Base-by-base conservation (phyloP, 2,113 vertebrate species). In the Perca schrenkii region DNA sequence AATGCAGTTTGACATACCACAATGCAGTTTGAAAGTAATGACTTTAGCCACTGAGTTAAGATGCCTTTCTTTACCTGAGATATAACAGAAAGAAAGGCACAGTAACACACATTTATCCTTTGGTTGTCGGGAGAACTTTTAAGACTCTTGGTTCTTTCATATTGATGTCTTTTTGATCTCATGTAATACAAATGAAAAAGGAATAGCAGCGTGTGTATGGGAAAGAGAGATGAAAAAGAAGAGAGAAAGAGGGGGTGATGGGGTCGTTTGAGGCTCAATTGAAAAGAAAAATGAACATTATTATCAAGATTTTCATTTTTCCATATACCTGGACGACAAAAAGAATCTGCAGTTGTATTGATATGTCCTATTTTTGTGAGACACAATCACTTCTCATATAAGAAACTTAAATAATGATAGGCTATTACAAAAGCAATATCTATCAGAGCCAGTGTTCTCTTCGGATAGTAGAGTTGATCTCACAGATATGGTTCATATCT, bases 101-200 rank as follows among this genome's bases (percentile, higher is more conserved):
- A 68, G 10, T 66, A 85, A 64, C 67, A 60, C 60, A 17, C 63
- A 86, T 89, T 85, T 60, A 85, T 90, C 88, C 81, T 74, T 40
- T 14, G 36, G 43, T 47, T 66, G 80, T 70, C 78, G 1, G 3
- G n/a, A 67, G 58, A 89, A 85, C 75, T 70, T 88, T 75, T 76
- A 60, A 60, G 65, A 74, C 28, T 73, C 63, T 77, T 28, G 31
- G 52, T 74, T 82, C 68, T 73, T 47, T 8, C 31, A 52, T 78
- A 82, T 86, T 87, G 82, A 82, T 84, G 72, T 31, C 34, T 60
- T 77, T 90, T 63, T 69, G 50, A 86, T 84, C 60, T 80, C 4
- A 10, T 72, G 78, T 67, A 76, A 78, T 70, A 86, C 61, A 85
- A 84, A 86, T 86, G 70, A 88, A 71, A 65, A 87, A 81, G n/a